Percentiles rank a stretch among this genome's conserved stretches.
Evolutionary conservation across 2,888 invertebrate species (phyloP).

Genomic region (Noctuana brunneofusca): DNA sequence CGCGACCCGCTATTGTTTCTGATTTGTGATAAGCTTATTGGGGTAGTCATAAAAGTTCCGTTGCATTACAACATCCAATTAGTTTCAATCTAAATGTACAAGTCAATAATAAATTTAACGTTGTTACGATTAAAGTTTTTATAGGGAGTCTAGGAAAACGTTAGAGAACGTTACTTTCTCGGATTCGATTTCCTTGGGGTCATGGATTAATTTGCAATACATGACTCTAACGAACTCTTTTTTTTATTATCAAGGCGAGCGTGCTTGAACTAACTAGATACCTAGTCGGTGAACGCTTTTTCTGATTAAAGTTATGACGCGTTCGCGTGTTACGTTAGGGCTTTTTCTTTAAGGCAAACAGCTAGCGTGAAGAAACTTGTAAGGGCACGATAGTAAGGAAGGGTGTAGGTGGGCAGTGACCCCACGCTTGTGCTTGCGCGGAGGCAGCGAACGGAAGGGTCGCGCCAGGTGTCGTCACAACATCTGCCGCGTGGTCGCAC

Average conservation of each 20-base stretch:
- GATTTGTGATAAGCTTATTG: conserved; percentile 62
- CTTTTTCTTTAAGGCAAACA: conserved; percentile 56
- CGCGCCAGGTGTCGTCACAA: conserved; percentile 78
- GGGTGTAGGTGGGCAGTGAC: conserved; percentile 80
- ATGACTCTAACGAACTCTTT: conserved; percentile 30
- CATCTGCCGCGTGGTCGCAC: conserved; percentile 75
- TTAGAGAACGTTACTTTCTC: conserved; percentile 32
- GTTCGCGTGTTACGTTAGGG: conserved; percentile 71
- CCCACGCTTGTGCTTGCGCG: conserved; percentile 51
- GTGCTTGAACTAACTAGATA: conserved; percentile 28
- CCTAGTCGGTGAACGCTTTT: conserved; percentile 49
- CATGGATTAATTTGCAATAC: conserved; percentile 32
- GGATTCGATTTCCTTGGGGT: conserved; percentile 28
- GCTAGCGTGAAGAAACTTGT: conserved; percentile 52
- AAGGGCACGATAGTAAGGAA: conserved; percentile 60
- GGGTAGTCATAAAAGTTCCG: conserved; percentile 14
- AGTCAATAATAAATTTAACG: background rate
- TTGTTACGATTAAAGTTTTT: conserved; percentile 7
- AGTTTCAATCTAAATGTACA: no score
- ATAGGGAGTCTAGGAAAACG: conserved; percentile 26
- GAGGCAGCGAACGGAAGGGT: conserved; percentile 73
- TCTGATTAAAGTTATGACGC: conserved; percentile 65
- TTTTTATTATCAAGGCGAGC: conserved; percentile 19
- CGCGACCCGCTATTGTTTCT: conserved; percentile 62
- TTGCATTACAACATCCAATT: background rate